Evolutionary conservation across 1,140 invertebrate genomes (phyloP).

Genomic region (Hestina assimilis): DNA sequence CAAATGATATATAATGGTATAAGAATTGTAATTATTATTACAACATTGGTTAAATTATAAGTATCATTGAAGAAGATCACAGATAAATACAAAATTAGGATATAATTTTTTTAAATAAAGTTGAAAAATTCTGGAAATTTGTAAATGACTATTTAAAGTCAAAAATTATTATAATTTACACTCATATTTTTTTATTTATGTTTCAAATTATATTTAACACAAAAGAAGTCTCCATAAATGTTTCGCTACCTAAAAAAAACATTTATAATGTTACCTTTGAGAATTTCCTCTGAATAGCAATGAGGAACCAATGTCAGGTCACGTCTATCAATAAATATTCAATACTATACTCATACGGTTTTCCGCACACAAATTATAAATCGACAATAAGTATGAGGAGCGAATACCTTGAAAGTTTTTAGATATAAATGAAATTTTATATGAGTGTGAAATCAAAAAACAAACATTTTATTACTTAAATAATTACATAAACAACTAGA

Average conservation of each 20-base stretch:
- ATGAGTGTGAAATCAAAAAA: background rate
- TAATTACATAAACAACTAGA: no score
- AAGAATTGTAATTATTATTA: background rate
- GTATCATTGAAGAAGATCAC: no score
- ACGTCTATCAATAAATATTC: conserved; percentile 56
- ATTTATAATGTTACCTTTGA: background rate
- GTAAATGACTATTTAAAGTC: no score
- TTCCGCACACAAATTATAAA: conserved; percentile 58
- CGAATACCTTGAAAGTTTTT: conserved; percentile 35
- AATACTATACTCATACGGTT: conserved; percentile 36
- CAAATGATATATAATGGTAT: background rate
- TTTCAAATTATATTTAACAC: no score
- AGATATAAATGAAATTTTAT: background rate
- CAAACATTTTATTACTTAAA: no score
- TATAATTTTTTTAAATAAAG: no score
- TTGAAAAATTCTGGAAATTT: no score
- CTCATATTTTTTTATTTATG: no score
- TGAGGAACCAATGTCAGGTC: no score
- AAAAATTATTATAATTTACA: background rate
- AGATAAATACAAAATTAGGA: no score
- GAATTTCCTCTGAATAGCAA: no score
- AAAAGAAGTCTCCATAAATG: no score
- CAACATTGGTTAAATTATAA: background rate
- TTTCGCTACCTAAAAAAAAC: background rate
- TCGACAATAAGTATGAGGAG: conserved; percentile 49